Percentiles rank a stretch among this genome's conserved stretches.
phyloP scores from a whole-genome alignment of 2,113 vertebrate species.

The Semicossyphus pulcher region DNA sequence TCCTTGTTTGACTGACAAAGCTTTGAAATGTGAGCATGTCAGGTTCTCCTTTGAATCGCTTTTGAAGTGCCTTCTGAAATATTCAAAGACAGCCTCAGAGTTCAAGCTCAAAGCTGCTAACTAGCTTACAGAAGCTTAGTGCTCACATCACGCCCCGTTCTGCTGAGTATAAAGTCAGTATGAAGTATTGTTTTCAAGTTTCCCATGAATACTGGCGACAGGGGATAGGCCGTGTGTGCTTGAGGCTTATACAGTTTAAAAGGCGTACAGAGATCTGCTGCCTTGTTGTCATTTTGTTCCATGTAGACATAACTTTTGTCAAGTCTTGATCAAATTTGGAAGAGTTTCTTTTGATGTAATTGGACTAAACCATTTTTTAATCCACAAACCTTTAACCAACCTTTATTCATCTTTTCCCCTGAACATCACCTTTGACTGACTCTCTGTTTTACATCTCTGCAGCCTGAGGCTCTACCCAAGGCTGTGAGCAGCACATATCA shows the following conservation, averaged over 20 bases:
- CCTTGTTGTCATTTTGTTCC: conserved; percentile 1
- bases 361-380: conserved; percentile 6
- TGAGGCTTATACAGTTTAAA: conserved; percentile 17
- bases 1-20: conserved; percentile 34
- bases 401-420: conserved; percentile 3
- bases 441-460: conserved; percentile 2
- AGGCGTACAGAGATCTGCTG: too few relatives aligned
- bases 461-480: conserved; percentile 26
- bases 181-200: conserved; percentile 33
- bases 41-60: conserved; percentile 22
- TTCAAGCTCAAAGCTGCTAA: conserved; percentile 37
- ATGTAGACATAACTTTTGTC: conserved; percentile 3
- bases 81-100: conserved; percentile 41
- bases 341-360: background rate
- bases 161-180: conserved; percentile 21
- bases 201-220: conserved; percentile 2
- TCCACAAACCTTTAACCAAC: conserved; percentile 24
- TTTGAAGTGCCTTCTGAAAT: conserved; percentile 45
- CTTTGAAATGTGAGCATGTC: conserved; percentile 20
- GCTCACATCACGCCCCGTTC: conserved; percentile 2
- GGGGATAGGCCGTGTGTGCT: conserved; percentile 1
- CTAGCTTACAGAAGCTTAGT: conserved; percentile 13
- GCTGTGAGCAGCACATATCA: conserved; percentile 22
- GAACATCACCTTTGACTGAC: conserved; percentile 13
- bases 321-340: background rate